phyloP scores from a whole-genome alignment of 2,113 vertebrate species.

The Rallus limicola region DNA sequence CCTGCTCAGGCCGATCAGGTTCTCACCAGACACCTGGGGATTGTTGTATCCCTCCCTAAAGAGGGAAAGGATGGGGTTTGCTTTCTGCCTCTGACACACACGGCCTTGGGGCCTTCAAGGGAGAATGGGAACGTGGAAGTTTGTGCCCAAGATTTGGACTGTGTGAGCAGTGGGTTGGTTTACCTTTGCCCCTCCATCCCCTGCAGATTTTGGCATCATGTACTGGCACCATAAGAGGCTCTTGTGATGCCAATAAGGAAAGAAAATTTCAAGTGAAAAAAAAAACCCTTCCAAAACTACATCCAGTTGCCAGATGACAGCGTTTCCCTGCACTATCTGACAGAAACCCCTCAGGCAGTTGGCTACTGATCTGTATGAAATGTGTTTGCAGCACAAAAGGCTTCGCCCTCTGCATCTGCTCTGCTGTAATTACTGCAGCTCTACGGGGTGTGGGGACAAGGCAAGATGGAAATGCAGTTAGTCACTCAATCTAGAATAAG shows the following conservation, averaged over 20 bases:
- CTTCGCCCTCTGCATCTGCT: neutral
- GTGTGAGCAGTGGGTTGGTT: neutral
- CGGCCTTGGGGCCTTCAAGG: fast-evolving
- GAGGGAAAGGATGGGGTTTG: neutral
- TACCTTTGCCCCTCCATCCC: neutral
- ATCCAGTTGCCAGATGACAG: neutral
- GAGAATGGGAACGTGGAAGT: fast-evolving
- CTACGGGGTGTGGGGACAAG: neutral
- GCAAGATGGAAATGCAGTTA: neutral
- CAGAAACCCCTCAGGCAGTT: neutral
- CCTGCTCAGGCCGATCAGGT: slow-evolving; percentile 88
- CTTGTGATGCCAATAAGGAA: neutral
- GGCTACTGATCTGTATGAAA: neutral
- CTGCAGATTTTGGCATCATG: neutral
- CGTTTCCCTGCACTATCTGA: neutral
- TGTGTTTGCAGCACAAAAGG: neutral
- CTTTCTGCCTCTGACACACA: neutral
- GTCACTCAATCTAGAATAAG: too few relatives aligned
- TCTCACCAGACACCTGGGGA: slow-evolving; percentile 76
- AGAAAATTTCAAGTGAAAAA: neutral
- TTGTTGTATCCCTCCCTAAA: slow-evolving; percentile 79
- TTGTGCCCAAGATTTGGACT: neutral
- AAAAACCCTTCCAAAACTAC: neutral
- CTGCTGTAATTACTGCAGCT: neutral
- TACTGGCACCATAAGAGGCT: neutral